A percentile compares a stretch with the other conserved stretches of the same genome.
Evolutionary conservation across 1,140 invertebrate genomes (phyloP).

Genomic region (Drosophila nigromelanica): DNA sequence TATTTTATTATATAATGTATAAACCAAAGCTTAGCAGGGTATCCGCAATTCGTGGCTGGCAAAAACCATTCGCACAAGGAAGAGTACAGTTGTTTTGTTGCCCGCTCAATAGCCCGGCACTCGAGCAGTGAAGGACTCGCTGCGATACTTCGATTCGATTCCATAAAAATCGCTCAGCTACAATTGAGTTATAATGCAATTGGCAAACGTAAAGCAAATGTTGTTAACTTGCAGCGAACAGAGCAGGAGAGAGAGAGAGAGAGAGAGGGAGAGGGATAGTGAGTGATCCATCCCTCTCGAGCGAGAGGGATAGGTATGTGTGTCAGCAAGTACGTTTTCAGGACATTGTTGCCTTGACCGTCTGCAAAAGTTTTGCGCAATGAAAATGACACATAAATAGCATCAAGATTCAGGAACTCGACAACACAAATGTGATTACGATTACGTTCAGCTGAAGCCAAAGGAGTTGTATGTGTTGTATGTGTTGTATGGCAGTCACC

Average conservation of each 20-base stretch:
- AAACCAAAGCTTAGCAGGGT: not conserved
- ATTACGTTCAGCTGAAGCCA: constrained; percentile 42
- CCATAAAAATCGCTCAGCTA: constrained; percentile 71
- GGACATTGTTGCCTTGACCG: constrained; percentile 67
- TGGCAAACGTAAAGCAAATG: constrained; percentile 81
- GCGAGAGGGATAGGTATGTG: not conserved
- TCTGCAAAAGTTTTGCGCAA: constrained; percentile 54
- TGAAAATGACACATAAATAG: constrained; percentile 75
- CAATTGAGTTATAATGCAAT: constrained; percentile 83
- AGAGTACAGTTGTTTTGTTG: constrained; percentile 13
- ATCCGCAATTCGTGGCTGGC: not conserved
- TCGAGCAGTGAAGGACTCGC: constrained; percentile 30
- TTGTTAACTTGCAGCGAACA: constrained; percentile 63
- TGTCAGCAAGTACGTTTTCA: constrained; percentile 30
- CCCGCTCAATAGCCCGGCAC: constrained; percentile 30
- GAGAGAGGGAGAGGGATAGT: not conserved
- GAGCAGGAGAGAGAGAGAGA: not conserved
- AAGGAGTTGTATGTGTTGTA: constrained; percentile 2
- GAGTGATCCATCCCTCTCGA: not conserved
- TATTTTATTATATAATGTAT: no score
- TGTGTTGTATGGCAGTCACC: constrained; percentile 62
- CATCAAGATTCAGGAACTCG: constrained; percentile 52
- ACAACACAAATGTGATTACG: constrained; percentile 74
- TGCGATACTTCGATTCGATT: constrained; percentile 42
- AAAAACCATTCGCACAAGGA: not conserved